phyloP scores from a whole-genome alignment of 2,888 invertebrate species.

The Deilephila elpenor region DNA sequence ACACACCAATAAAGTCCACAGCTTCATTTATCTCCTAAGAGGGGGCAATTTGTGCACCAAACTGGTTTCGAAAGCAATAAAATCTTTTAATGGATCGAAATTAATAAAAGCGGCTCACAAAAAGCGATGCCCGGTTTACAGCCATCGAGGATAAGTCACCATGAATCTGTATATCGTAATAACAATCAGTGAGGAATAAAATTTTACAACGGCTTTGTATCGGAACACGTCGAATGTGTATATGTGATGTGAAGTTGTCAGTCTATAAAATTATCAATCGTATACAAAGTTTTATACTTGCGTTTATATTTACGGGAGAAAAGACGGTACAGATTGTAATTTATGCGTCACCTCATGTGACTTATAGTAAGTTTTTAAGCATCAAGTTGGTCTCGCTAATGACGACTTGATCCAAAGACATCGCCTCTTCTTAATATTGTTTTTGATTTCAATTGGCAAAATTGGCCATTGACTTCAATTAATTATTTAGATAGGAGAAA shows the following conservation, averaged over 20 bases:
- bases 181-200: constrained; percentile 44
- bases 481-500: too few relatives aligned
- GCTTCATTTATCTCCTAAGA: constrained; percentile 61
- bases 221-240: constrained; percentile 17
- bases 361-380: too few relatives aligned
- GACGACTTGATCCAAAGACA: too few relatives aligned
- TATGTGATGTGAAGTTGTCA: constrained; percentile 25
- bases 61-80: constrained; percentile 68
- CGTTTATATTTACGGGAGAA: neutral
- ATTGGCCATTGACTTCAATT: too few relatives aligned
- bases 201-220: constrained; percentile 30
- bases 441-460: too few relatives aligned
- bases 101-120: constrained; percentile 71
- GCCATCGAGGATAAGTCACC: constrained; percentile 55
- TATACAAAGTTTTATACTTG: neutral
- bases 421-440: too few relatives aligned
- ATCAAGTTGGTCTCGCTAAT: too few relatives aligned
- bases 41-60: constrained; percentile 72
- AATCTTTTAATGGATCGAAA: constrained; percentile 74
- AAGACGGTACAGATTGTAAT: neutral
- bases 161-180: constrained; percentile 60
- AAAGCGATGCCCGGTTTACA: constrained; percentile 56
- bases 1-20: constrained; percentile 64
- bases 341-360: too few relatives aligned
- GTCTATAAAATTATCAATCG: constrained; percentile 21